A percentile compares a stretch with the other conserved stretches of the same genome.
phyloP scores from a whole-genome alignment of 2,797 vertebrate genomes.

The Gymnothorax reevesii region DNA sequence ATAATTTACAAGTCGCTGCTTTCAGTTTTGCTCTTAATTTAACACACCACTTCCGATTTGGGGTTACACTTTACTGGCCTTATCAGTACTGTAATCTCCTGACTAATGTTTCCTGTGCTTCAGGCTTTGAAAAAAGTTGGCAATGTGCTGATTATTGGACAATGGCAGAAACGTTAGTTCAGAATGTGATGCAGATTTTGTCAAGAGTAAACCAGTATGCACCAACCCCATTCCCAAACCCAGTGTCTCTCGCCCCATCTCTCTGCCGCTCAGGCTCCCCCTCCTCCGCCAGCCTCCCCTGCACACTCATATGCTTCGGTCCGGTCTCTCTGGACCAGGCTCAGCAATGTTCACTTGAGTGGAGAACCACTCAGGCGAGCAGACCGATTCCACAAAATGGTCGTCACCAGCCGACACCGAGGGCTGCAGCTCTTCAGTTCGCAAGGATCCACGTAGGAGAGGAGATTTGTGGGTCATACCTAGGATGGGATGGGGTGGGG shows the following conservation, averaged over 20 bases:
- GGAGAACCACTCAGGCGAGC: conserved; percentile 62
- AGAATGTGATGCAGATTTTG: background rate
- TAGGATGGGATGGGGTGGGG: background rate
- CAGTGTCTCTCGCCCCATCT: conserved; percentile 33
- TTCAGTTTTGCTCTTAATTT: too few species aligned
- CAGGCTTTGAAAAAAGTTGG: background rate
- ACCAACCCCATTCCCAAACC: background rate
- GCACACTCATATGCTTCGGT: background rate
- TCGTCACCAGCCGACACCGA: conserved; percentile 48
- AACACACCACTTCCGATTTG: too few species aligned
- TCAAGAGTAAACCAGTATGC: background rate
- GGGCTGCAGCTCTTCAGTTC: conserved; percentile 51
- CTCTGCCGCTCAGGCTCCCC: conserved; percentile 27
- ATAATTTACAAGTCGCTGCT: too few species aligned
- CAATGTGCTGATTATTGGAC: background rate
- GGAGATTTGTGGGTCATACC: background rate
- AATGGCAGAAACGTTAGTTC: background rate
- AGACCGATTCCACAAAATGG: conserved; percentile 61
- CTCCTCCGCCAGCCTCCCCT: conserved; percentile 40
- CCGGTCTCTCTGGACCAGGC: conserved; percentile 31
- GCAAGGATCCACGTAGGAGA: conserved; percentile 50
- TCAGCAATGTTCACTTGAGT: conserved; percentile 62
- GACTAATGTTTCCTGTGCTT: too few species aligned
- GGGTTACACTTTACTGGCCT: background rate
- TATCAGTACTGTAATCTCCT: background rate